These are phyloP conservation scores for Cantharis flavilabris DNA, from an alignment of 2,888 invertebrate species.

Conservation along the genomic window DNA sequence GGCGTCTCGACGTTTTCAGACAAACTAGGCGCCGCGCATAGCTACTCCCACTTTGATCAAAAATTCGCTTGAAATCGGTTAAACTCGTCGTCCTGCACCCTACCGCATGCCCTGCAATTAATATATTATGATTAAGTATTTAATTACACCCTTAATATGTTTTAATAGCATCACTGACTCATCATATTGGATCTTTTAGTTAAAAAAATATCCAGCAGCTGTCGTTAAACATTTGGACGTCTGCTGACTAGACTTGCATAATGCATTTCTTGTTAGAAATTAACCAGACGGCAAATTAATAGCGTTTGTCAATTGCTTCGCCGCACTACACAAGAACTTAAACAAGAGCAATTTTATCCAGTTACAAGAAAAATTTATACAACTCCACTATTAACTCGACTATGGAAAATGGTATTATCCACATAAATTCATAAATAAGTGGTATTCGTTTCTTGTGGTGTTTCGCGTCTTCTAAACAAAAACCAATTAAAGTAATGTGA, in stretches of 20 bases:
- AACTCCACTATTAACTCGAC: neutral
- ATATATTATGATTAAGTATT: slow-evolving; percentile 56
- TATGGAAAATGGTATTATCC: neutral
- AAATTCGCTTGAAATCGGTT: slow-evolving; percentile 39
- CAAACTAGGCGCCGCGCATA: slow-evolving; percentile 39
- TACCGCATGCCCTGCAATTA: slow-evolving; percentile 54
- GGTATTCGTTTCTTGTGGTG: neutral
- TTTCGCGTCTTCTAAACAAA: neutral
- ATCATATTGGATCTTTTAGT: slow-evolving; percentile 34
- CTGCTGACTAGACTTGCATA: neutral
- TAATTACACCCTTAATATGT: slow-evolving; percentile 52
- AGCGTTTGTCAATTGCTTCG: slow-evolving; percentile 19
- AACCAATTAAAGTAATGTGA: neutral
- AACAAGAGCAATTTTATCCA: neutral
- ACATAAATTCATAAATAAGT: neutral
- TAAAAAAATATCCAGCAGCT: slow-evolving; percentile 22
- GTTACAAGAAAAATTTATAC: neutral
- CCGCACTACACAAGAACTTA: neutral
- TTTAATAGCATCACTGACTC: slow-evolving; percentile 48
- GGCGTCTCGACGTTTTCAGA: slow-evolving; percentile 40
- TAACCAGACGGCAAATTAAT: neutral
- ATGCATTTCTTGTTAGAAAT: neutral
- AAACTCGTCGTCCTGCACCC: slow-evolving; percentile 49
- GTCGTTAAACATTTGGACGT: slow-evolving; percentile 2
- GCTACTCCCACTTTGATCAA: slow-evolving; percentile 36